Conservation (phyloP, 2,113 vertebrate genomes). For the Ivindomyrus marchei region DNA sequence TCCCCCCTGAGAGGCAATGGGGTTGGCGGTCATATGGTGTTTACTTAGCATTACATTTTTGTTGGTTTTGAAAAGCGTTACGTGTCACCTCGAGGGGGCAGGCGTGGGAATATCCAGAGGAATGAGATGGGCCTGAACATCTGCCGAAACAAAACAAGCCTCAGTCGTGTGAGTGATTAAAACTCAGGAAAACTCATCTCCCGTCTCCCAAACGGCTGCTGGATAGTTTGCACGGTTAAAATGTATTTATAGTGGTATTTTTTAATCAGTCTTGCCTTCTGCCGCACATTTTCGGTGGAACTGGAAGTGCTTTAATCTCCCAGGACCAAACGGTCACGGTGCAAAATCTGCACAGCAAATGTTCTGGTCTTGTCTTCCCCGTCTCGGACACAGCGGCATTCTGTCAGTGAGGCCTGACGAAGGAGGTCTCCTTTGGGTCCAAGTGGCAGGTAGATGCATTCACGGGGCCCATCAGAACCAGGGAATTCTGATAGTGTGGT, state of each 20-base stretch:
- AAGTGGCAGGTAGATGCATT: neutral
- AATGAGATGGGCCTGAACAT: slow-evolving; percentile 41
- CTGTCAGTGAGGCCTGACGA: neutral
- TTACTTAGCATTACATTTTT: slow-evolving; percentile 48
- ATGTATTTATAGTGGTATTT: slow-evolving; percentile 1
- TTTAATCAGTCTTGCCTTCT: neutral
- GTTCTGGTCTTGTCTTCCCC: neutral
- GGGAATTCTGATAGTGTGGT: neutral
- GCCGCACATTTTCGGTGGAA: neutral
- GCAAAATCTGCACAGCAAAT: neutral
- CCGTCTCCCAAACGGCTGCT: slow-evolving; percentile 18
- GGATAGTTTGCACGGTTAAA: neutral
- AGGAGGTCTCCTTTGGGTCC: neutral
- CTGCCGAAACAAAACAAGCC: slow-evolving; percentile 49
- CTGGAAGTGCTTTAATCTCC: neutral
- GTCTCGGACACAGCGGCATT: neutral
- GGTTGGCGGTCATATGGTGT: slow-evolving; percentile 49
- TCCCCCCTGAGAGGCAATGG: slow-evolving; percentile 34
- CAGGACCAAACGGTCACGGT: neutral
- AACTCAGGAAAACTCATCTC: slow-evolving; percentile 20
- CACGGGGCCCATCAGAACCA: neutral
- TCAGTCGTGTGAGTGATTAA: slow-evolving; percentile 23
- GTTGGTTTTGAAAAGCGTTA: slow-evolving; percentile 30
- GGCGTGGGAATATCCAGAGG: slow-evolving; percentile 37
- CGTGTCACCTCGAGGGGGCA: slow-evolving; percentile 27